These are phyloP conservation scores for Nipponia nippon DNA, from an alignment of 2,113 vertebrate species.

Conservation along the genomic window DNA sequence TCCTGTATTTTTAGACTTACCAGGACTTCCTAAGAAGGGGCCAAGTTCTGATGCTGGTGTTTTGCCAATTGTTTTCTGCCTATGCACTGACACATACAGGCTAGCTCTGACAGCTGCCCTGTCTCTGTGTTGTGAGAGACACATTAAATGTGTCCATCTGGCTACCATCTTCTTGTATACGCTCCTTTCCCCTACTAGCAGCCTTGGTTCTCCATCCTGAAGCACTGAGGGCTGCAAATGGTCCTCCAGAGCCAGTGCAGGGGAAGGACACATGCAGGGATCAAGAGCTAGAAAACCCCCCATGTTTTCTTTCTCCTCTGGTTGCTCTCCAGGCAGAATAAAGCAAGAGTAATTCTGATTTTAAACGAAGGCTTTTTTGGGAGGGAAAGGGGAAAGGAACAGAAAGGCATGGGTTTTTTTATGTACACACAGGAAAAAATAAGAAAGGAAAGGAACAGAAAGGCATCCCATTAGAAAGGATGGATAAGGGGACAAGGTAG, in stretches of 20 bases:
- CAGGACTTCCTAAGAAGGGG: neutral
- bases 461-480: too few relatives aligned
- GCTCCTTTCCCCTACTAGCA: neutral
- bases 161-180: neutral
- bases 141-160: neutral
- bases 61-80: neutral
- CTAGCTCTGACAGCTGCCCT: neutral
- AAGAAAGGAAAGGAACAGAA: neutral
- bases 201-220: neutral
- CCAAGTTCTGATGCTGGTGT: neutral
- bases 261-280: neutral
- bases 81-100: accelerated
- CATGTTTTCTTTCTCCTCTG: neutral
- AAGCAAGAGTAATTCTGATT: neutral
- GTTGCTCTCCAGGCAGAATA: neutral
- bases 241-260: accelerated
- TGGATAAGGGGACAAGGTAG: neutral
- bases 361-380: neutral
- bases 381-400: neutral
- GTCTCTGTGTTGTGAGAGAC: too few relatives aligned
- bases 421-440: too few relatives aligned
- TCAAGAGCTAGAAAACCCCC: neutral
- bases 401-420: accelerated
- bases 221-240: neutral
- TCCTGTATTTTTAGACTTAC: neutral